These are phyloP conservation scores for Turdus rufiventris DNA, from an alignment of 2,113 vertebrate genomes.

Conservation along the genomic window DNA sequence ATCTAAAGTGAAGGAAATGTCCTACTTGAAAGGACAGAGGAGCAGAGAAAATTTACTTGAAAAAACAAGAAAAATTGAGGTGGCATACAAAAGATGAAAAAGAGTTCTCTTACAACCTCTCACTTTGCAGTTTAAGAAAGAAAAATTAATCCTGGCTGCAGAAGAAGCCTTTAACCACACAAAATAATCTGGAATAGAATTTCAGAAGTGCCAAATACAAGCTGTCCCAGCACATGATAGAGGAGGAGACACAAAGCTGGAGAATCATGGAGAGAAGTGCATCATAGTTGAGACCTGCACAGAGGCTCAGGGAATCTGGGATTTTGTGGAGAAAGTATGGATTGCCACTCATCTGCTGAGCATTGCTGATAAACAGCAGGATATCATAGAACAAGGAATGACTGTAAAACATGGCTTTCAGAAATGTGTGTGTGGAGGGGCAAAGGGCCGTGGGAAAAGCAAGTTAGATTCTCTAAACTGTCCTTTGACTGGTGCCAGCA, in stretches of 20 bases:
- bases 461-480: neutral
- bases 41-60: neutral
- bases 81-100: neutral
- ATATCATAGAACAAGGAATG: neutral
- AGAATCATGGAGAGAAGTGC: neutral
- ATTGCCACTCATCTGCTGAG: neutral
- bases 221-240: fast-evolving
- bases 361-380: neutral
- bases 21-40: neutral
- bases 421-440: neutral
- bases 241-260: neutral
- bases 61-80: neutral
- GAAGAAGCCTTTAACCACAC: neutral
- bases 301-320: neutral
- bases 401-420: neutral
- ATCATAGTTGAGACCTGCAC: neutral
- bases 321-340: neutral
- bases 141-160: neutral
- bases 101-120: neutral
- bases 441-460: neutral
- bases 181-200: neutral
- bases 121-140: neutral
- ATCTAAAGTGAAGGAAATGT: neutral
- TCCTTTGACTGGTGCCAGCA: neutral
- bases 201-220: neutral